Evolutionary conservation across 2,113 vertebrate genomes (phyloP).

Genomic region (Bos javanicus): DNA sequence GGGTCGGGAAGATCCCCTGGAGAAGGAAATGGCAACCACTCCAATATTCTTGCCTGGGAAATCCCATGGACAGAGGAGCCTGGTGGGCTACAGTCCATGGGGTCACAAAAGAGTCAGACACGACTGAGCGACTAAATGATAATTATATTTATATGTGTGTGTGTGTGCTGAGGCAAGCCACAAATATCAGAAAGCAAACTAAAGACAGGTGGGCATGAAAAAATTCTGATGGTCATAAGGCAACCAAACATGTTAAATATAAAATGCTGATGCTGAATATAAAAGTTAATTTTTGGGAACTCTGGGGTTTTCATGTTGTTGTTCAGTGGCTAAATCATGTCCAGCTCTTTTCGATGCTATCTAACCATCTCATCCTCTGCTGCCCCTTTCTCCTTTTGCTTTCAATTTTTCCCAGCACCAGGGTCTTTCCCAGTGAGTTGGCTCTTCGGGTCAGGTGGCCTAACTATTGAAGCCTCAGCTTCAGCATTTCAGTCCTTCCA

Average conservation of each 20-base stretch:
- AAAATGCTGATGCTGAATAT: neutral
- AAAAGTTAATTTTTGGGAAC: neutral
- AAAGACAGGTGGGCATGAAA: neutral
- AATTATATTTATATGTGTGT: fast-evolving
- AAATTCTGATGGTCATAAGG: neutral
- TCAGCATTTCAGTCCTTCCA: neutral
- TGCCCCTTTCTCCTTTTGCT: neutral
- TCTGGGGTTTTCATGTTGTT: neutral
- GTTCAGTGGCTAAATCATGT: neutral
- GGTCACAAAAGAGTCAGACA: neutral
- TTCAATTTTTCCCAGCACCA: neutral
- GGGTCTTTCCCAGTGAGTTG: neutral
- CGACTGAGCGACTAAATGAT: fast-evolving
- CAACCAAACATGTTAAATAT: neutral
- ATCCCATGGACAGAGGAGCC: neutral
- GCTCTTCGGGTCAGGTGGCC: neutral
- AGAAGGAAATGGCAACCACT: neutral
- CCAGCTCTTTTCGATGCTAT: neutral
- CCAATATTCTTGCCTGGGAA: neutral
- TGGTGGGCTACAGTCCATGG: neutral
- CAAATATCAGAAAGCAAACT: neutral
- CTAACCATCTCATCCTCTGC: neutral
- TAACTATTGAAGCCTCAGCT: neutral
- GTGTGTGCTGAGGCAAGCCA: neutral
- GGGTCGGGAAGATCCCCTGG: neutral